phyloP scores from a whole-genome alignment of 92 coral and sea anemone species.

The Epizoanthus fatuus region DNA sequence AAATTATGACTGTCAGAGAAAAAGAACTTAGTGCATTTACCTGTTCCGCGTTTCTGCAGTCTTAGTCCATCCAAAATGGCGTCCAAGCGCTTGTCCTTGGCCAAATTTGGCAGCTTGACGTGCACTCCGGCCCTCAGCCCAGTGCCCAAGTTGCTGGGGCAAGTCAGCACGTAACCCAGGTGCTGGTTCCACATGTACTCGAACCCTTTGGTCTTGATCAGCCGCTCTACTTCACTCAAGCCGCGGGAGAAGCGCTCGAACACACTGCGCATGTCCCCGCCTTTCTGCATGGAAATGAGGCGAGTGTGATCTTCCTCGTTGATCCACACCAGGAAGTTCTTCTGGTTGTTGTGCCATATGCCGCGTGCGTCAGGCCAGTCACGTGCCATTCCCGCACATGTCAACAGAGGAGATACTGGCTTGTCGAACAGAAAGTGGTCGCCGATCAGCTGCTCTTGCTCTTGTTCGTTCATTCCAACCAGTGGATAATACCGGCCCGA shows the following conservation, averaged over 20 bases:
- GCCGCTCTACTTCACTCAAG: slow-evolving; percentile 94
- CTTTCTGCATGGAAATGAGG: slow-evolving; percentile 96
- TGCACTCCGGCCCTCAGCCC: slow-evolving; percentile 99
- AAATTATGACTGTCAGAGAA: neutral
- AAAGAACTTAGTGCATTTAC: slow-evolving; percentile 9
- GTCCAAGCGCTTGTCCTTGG: slow-evolving; percentile 89
- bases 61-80: slow-evolving; percentile 82
- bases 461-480: slow-evolving; percentile 93
- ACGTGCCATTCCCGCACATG: slow-evolving; percentile 99
- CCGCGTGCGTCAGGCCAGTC: slow-evolving; percentile 99
- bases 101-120: slow-evolving; percentile 93
- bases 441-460: slow-evolving; percentile 91
- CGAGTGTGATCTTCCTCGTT: slow-evolving; percentile 99
- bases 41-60: slow-evolving; percentile 98
- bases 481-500: slow-evolving; percentile 96
- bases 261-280: slow-evolving; percentile 95
- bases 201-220: slow-evolving; percentile 88
- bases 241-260: slow-evolving; percentile 97
- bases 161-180: slow-evolving; percentile 94
- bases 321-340: slow-evolving; percentile 97
- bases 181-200: slow-evolving; percentile 99
- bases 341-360: slow-evolving; percentile 94
- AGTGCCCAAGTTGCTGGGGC: slow-evolving; percentile 98
- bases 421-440: slow-evolving; percentile 99
- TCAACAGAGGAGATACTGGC: slow-evolving; percentile 99